Evolutionary conservation across 2,113 vertebrate species (phyloP).

Genomic region (Ophthalmolycus amberensis): DNA sequence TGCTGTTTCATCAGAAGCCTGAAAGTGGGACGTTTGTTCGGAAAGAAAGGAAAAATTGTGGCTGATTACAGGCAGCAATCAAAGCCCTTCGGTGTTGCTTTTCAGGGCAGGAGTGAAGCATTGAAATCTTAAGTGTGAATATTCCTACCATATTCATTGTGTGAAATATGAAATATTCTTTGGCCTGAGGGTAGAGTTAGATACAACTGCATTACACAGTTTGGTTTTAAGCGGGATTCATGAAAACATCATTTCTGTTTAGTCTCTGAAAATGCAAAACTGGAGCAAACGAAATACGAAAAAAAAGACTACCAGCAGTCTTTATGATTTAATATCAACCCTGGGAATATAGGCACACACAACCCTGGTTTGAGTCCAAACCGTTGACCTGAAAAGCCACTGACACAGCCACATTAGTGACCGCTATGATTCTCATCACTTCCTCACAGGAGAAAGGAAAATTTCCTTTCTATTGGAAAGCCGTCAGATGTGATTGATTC

Average conservation of each 20-base stretch:
- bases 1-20: constrained; percentile 70
- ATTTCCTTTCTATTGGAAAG: constrained; percentile 71
- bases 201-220: constrained; percentile 24
- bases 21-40: constrained; percentile 41
- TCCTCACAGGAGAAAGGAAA: constrained; percentile 50
- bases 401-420: constrained; percentile 44
- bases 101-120: constrained; percentile 25
- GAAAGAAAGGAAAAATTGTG: constrained; percentile 46
- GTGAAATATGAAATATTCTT: constrained; percentile 27
- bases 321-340: not conserved
- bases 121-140: constrained; percentile 51
- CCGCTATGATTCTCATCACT: constrained; percentile 38
- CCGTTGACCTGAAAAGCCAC: constrained; percentile 36
- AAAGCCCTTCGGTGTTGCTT: constrained; percentile 42
- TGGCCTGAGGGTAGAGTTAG: constrained; percentile 23
- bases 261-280: constrained; percentile 12
- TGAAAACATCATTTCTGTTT: constrained; percentile 25
- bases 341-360: not conserved
- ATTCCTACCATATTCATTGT: too few relatives aligned
- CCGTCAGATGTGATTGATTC: constrained; percentile 75
- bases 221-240: constrained; percentile 24
- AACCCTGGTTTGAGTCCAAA: not conserved
- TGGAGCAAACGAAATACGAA: not conserved
- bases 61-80: constrained; percentile 57
- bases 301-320: not conserved